phyloP scores from a whole-genome alignment of 2,888 invertebrate genomes.

The Amblyteles armatorius region DNA sequence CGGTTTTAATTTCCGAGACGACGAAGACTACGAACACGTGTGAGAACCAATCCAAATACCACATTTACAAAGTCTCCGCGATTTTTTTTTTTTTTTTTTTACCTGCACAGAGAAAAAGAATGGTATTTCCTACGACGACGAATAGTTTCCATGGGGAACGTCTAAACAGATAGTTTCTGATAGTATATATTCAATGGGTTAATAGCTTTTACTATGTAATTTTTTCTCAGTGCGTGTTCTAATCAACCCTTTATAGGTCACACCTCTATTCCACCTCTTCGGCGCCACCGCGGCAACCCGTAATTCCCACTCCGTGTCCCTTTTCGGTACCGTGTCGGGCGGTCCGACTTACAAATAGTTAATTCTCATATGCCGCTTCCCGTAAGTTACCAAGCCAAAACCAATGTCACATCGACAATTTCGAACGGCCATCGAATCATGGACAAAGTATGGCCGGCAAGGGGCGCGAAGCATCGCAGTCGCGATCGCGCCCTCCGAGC shows the following conservation, averaged over 20 bases:
- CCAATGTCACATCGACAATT: not conserved
- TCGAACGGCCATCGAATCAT: not conserved
- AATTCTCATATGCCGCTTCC: too few relatives aligned
- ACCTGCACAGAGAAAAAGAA: too few relatives aligned
- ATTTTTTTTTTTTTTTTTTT: not conserved
- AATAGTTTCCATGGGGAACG: too few relatives aligned
- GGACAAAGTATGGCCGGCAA: not conserved
- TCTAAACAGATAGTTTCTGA: too few relatives aligned
- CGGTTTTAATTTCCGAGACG: not conserved
- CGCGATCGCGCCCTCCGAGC: conserved; percentile 30
- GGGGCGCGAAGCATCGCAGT: not conserved
- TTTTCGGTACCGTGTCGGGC: not conserved
- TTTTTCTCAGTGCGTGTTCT: not conserved
- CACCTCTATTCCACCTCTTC: too few relatives aligned
- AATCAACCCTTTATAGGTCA: not conserved
- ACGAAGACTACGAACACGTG: not conserved
- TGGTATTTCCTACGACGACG: too few relatives aligned
- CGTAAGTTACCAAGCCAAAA: too few relatives aligned
- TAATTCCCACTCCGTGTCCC: not conserved
- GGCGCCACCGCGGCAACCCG: too few relatives aligned
- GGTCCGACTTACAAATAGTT: too few relatives aligned
- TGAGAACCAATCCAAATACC: not conserved
- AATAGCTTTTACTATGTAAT: too few relatives aligned
- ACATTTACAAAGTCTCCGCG: not conserved
- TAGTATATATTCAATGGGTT: too few relatives aligned